phyloP scores from a whole-genome alignment of 64 coral and sea anemone species.

The Dendrophyllia cribrosa region DNA sequence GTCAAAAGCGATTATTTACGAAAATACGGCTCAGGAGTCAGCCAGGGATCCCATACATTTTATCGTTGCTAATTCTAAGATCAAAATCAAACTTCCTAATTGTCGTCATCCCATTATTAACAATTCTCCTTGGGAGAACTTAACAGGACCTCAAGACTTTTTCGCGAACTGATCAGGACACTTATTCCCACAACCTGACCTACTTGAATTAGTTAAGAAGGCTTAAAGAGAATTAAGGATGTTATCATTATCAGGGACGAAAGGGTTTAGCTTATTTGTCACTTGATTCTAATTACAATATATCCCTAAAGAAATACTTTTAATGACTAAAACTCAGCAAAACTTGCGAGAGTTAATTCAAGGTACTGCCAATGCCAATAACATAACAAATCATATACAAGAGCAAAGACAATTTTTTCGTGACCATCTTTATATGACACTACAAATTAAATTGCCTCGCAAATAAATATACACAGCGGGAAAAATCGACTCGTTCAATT shows the following conservation, averaged over 20 bases:
- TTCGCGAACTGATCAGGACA: no score
- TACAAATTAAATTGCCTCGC: slow-evolving; percentile 20
- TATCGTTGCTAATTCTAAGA: neutral
- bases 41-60: neutral
- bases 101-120: neutral
- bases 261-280: neutral
- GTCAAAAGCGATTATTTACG: neutral
- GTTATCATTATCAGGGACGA: no score
- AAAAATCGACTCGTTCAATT: neutral
- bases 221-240: neutral
- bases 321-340: neutral
- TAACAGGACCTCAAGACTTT: neutral
- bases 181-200: neutral
- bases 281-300: neutral
- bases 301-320: neutral
- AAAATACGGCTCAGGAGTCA: neutral
- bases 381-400: slow-evolving; percentile 34
- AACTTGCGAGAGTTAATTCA: neutral
- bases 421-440: slow-evolving; percentile 3
- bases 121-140: neutral
- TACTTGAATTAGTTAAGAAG: neutral
- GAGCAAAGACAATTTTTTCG: slow-evolving; percentile 3
- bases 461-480: slow-evolving; percentile 50
- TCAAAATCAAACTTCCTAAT: neutral
- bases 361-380: neutral